These are phyloP conservation scores for Caenorhabditis briggsae DNA, from an alignment of 1,140 invertebrate species.

Conservation along the genomic window DNA sequence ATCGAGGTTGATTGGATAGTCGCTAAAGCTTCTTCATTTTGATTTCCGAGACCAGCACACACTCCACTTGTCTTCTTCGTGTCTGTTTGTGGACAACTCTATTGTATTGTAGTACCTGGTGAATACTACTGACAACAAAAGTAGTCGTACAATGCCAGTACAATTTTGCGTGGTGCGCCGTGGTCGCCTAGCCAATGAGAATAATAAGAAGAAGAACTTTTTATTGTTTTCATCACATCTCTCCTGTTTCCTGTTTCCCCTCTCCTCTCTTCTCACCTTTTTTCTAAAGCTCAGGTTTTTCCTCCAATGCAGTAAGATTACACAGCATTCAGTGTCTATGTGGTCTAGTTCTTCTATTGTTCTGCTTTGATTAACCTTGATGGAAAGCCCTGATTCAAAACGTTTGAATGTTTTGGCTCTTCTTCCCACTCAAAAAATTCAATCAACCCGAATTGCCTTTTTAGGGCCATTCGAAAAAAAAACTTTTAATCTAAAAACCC, in stretches of 20 bases:
- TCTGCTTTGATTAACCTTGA: no score
- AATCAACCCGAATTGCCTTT: no score
- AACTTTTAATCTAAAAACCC: no score
- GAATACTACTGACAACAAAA: slow-evolving; percentile 20
- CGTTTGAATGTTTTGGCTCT: no score
- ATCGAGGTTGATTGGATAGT: neutral
- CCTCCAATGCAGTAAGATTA: neutral
- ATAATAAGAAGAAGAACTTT: slow-evolving; percentile 30
- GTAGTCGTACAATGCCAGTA: slow-evolving; percentile 52
- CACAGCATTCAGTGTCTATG: neutral
- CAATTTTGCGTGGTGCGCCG: slow-evolving; percentile 10
- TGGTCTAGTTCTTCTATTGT: no score
- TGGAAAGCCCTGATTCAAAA: no score
- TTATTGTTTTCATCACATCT: slow-evolving; percentile 22
- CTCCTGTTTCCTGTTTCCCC: neutral
- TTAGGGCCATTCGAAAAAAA: no score
- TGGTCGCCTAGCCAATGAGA: slow-evolving; percentile 27
- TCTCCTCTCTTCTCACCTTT: neutral
- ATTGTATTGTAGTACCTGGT: slow-evolving; percentile 34
- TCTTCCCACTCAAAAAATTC: no score
- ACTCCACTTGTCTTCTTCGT: neutral
- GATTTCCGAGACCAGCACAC: no score
- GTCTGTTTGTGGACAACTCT: neutral
- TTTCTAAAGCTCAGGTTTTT: slow-evolving; percentile 2
- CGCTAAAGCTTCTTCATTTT: neutral